phyloP scores from a whole-genome alignment of 1,140 invertebrate genomes.

The Thrips palmi region DNA sequence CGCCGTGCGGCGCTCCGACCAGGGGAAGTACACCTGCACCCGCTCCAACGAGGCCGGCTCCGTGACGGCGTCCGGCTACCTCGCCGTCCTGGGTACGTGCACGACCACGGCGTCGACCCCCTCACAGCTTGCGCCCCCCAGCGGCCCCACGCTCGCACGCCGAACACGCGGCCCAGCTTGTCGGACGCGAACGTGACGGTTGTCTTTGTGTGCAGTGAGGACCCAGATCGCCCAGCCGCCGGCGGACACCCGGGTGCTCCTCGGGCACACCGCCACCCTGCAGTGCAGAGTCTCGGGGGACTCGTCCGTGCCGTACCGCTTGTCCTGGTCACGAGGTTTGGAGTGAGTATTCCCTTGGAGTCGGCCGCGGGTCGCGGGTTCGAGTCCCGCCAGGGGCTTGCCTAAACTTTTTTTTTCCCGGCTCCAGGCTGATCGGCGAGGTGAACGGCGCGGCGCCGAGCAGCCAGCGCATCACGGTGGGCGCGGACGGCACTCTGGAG shows the following conservation, averaged over 20 bases:
- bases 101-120: too few species aligned
- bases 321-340: conserved; percentile 81
- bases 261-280: conserved; percentile 76
- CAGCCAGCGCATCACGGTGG: conserved; percentile 48
- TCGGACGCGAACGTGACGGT: too few species aligned
- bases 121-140: too few species aligned
- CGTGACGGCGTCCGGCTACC: conserved; percentile 58
- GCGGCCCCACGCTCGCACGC: too few species aligned
- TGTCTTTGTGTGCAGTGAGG: conserved; percentile 57
- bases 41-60: conserved; percentile 75
- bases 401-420: conserved; percentile 11
- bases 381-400: neutral
- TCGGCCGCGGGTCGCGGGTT: too few species aligned
- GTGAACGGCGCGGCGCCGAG: too few species aligned
- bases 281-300: conserved; percentile 90
- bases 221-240: conserved; percentile 87
- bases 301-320: conserved; percentile 69
- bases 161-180: too few species aligned
- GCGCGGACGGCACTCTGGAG: conserved; percentile 56
- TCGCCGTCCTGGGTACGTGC: conserved; percentile 60
- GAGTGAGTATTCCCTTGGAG: too few species aligned
- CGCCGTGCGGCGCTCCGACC: conserved; percentile 60
- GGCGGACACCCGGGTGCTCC: conserved; percentile 67
- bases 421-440: conserved; percentile 14
- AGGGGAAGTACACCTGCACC: conserved; percentile 75